Evolutionary conservation across 2,888 invertebrate genomes (phyloP), one percentile per base, ranked within the genome.

Genomic region (Gari tellinella): DNA sequence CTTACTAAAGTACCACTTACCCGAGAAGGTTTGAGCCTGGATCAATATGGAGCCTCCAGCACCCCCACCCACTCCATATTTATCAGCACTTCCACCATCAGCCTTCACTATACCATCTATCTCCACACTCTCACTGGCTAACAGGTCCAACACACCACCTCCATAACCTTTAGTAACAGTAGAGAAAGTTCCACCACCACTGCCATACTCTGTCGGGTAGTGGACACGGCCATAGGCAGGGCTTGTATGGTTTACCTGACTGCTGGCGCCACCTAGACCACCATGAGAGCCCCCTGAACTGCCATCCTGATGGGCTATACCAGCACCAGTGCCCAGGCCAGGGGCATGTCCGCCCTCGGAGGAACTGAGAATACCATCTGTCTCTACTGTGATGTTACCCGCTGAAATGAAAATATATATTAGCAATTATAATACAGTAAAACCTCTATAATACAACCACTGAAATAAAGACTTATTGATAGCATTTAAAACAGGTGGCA

Each of bases 231-330:
- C 85, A 62, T 85, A 81, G 5, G 85, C 81, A 10, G 46, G 41
- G 10, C 56, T 25, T 0, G 86, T 66, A 43, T 63, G 37, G 3
- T 61, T 67, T 38, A 51, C 55, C 19, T 65, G 56, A 23, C 72
- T 72, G 8, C 86, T 86, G 4, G 37, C 40, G 4, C 86, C 86
- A 10, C 86, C 88, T 4, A 85, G 62, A 37, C 88, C 88, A 19
- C 86, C 86, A 46, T 88, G 86, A 0, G 86, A 84, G 0, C 75
- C 88, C 15, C 88, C 88, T 14, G 82, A 79, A 8, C 83, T 80
- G 15, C 85, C 84, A 4, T 43, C 12, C 8, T 48, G 40, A 45
- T 68, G 46, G 8, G 49, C 41, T 8, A 80, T 38, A 3, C 86
- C 86, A 21, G 83, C 75, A 8, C 79, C 83, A 7, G 53, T 21